Base-by-base conservation (phyloP, 2,888 invertebrate species). In the Polymixis lichenea region DNA sequence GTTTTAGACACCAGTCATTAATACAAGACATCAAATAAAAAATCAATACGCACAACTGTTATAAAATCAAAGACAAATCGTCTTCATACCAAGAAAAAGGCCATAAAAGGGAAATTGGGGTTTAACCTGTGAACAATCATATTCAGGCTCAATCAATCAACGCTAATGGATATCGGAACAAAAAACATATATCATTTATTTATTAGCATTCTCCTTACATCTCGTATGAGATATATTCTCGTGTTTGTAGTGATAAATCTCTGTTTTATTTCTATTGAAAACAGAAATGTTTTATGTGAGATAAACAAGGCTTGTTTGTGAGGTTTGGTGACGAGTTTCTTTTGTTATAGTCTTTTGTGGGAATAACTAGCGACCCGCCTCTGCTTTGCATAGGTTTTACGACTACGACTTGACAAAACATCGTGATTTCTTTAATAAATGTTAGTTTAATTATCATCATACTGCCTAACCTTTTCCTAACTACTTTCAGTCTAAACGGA, bases 111-210 rank as follows among this genome's bases (percentile, higher is more conserved):
- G 43, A 83, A 80, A 76, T 78, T 64, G 38, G n/a, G 5, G 51
- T 68, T 70, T 65, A 75, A 72, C 68, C 81, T 68, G 70, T 43
- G 51, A 74, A 64, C 77, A 84, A 76, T 86, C 71, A 83, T 80
- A 72, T 66, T 32, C 68, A 64, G 43, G 32, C 53, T 64, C 66
- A 83, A 84, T 87, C 87, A 85, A 87, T 89, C 86, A 85, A 79
- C 80, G 77, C 82, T 86, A 84, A 87, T 82, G 82, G 72, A 73
- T 72, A 53, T 72, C 51, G 49, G 72, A 73, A 83, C 80, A 83
- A 85, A 84, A 86, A 89, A 89, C 79, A 88, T 82, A 80, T 80
- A 85, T 88, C 85, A 86, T 83, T 71, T 83, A 74, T 84, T 80
- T 84, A 84, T 67, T 77, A 80, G 64, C 32, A 70, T 60, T 72